Evolutionary conservation across 2,888 invertebrate genomes (phyloP).

Genomic region (Amorpha juglandis): DNA sequence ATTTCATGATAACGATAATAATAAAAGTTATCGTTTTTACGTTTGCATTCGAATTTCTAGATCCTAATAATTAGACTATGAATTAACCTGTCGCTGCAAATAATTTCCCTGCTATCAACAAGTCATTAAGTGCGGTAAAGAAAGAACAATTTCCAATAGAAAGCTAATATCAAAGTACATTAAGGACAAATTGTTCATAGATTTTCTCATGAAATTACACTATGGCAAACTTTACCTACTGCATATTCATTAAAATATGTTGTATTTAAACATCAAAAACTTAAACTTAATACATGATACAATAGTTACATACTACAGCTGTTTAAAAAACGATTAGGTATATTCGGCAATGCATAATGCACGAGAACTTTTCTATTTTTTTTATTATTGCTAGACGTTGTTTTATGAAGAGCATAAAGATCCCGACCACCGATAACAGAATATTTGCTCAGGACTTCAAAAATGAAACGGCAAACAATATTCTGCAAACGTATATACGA

Average conservation of each 20-base stretch:
- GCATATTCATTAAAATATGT: too few species aligned
- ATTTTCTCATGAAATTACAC: not conserved
- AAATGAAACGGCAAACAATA: slow-evolving; percentile 17
- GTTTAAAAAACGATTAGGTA: too few species aligned
- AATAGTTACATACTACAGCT: too few species aligned
- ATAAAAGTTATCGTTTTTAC: too few species aligned
- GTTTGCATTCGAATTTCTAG: too few species aligned
- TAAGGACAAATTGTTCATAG: not conserved
- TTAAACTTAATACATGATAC: too few species aligned
- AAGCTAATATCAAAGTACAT: slow-evolving; percentile 3
- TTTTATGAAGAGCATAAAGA: too few species aligned
- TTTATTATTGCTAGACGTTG: too few species aligned
- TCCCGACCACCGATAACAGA: slow-evolving; percentile 29
- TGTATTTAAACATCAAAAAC: not conserved
- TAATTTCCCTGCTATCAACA: slow-evolving; percentile 5
- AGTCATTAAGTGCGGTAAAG: slow-evolving; percentile 1
- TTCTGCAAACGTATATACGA: slow-evolving; percentile 4
- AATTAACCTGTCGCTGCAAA: not conserved
- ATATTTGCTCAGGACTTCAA: slow-evolving; percentile 21
- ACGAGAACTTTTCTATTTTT: too few species aligned
- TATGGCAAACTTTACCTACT: not conserved
- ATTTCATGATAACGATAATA: too few species aligned
- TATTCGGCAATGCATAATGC: too few species aligned
- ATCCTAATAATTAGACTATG: not conserved
- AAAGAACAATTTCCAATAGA: not conserved